phyloP scores from a whole-genome alignment of 2,113 vertebrate species.

The Varanus salvator region DNA sequence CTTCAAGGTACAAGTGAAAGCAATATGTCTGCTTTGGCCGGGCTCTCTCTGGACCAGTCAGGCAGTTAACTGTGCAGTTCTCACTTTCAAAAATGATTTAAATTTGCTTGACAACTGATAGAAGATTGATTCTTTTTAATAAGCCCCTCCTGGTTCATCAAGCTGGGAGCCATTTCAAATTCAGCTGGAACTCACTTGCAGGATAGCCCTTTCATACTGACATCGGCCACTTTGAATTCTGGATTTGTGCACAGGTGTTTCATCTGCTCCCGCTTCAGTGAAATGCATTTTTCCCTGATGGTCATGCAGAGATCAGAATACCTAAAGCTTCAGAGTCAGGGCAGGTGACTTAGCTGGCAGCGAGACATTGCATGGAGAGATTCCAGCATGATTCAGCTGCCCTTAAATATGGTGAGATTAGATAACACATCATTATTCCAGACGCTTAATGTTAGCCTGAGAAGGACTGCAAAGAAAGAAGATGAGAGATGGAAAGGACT shows the following conservation, averaged over 20 bases:
- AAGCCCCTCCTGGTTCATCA: constrained; percentile 1
- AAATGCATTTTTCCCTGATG: background rate
- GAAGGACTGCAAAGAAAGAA: background rate
- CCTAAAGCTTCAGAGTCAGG: background rate
- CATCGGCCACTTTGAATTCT: constrained; percentile 6
- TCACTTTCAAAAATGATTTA: background rate
- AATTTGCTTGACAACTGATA: background rate
- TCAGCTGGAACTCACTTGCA: background rate
- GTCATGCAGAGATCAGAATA: constrained; percentile 4
- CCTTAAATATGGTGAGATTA: background rate
- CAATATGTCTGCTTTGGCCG: background rate
- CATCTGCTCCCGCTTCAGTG: background rate
- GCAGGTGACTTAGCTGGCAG: constrained; percentile 17
- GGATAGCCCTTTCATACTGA: background rate
- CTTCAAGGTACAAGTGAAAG: too few relatives aligned
- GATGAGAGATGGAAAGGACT: background rate
- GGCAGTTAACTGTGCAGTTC: background rate
- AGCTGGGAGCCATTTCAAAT: background rate
- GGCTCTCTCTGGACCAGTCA: background rate
- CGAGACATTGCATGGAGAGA: background rate
- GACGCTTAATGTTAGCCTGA: background rate
- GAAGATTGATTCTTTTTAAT: constrained; percentile 9
- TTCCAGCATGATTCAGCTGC: constrained; percentile 12
- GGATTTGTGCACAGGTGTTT: background rate
- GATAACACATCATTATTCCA: background rate